phyloP scores from a whole-genome alignment of 1,140 invertebrate genomes.

The Eufriesea mexicana region DNA sequence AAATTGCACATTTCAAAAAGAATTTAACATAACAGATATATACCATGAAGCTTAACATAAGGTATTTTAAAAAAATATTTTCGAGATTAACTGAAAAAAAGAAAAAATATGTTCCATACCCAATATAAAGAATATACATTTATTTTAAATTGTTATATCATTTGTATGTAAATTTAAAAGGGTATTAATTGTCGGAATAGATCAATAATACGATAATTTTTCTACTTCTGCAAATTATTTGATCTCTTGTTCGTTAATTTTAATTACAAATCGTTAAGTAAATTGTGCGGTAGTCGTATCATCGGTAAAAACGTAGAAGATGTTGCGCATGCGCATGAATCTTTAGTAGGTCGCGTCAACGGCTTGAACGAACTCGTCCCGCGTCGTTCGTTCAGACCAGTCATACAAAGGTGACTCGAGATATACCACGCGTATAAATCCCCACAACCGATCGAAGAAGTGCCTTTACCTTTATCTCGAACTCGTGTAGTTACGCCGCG shows the following conservation, averaged over 20 bases:
- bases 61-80: not conserved
- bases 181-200: too few species aligned
- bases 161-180: too few species aligned
- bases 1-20: too few species aligned
- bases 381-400: constrained; percentile 31
- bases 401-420: constrained; percentile 44
- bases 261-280: not conserved
- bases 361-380: constrained; percentile 30
- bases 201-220: too few species aligned
- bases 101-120: too few species aligned
- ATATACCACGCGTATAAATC: constrained; percentile 19
- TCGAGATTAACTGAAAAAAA: not conserved
- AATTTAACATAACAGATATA: too few species aligned
- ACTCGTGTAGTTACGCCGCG: too few species aligned
- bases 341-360: constrained; percentile 75
- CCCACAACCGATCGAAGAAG: not conserved
- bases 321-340: constrained; percentile 68
- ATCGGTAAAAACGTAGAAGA: constrained; percentile 39
- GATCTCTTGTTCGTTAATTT: not conserved
- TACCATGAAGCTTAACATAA: not conserved
- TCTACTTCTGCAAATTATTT: not conserved
- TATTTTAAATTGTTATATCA: not conserved
- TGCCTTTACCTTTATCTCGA: not conserved
- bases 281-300: constrained; percentile 7
- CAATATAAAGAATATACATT: not conserved